Percentiles rank a stretch among this genome's conserved stretches.
These are phyloP conservation scores for Bathynomus jamesi DNA, from an alignment of 1,140 invertebrate species.

Conservation along the genomic window DNA sequence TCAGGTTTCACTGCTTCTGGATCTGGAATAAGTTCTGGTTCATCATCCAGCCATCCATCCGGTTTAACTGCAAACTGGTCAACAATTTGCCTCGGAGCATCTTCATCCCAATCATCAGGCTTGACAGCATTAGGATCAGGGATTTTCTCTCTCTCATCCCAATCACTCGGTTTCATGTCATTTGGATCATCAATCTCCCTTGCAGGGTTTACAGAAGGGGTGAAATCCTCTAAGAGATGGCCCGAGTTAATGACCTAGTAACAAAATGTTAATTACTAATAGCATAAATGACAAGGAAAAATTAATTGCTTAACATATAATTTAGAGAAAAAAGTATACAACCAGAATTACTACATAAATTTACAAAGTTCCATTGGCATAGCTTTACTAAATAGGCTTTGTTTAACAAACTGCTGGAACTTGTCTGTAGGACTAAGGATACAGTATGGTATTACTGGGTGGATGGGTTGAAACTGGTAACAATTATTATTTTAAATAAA, in stretches of 20 bases:
- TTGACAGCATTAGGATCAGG: conserved; percentile 42
- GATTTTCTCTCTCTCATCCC: conserved; percentile 57
- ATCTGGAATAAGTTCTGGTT: conserved; percentile 79
- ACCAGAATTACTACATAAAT: not conserved
- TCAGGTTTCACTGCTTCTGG: conserved; percentile 74
- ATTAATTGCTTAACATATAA: not conserved
- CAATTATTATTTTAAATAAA: not conserved
- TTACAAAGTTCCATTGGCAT: not conserved
- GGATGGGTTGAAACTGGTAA: too few species aligned
- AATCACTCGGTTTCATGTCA: conserved; percentile 83
- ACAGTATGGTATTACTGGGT: too few species aligned
- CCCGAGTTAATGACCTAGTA: conserved; percentile 64
- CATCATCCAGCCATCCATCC: conserved; percentile 88
- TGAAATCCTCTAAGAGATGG: conserved; percentile 78
- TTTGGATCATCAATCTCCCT: conserved; percentile 89
- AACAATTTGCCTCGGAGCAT: conserved; percentile 77
- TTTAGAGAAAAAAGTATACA: not conserved
- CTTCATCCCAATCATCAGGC: conserved; percentile 92
- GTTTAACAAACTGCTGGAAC: not conserved
- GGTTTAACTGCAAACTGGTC: conserved; percentile 84
- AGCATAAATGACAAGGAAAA: not conserved
- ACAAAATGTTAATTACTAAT: too few species aligned
- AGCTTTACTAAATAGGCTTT: not conserved
- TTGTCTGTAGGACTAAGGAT: not conserved
- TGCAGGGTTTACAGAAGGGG: conserved; percentile 88